Evolutionary conservation across 2,888 invertebrate species (phyloP), one percentile per base, ranked within the genome.

Genomic region (Oscheius sp.): DNA sequence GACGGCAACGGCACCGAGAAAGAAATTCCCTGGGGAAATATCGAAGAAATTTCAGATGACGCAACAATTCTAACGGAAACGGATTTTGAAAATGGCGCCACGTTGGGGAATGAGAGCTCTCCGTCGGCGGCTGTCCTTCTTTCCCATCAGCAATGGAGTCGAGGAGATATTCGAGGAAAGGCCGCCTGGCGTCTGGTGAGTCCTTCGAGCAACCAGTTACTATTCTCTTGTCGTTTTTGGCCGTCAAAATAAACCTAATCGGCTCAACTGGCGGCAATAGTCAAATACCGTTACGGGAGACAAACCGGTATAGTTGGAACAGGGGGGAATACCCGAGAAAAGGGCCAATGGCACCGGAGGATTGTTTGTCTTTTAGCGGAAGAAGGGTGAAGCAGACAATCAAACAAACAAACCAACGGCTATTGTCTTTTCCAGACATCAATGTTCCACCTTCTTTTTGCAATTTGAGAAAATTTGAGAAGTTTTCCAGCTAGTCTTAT

Each of bases 151-250:
- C 75, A 76, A 41, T 85, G 72, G 74, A 76, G 78, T 49, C 78
- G 79, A 43, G 86, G 87, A n/a, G 87, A 86, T 63, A 85, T 87
- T 43, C 78, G 84, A 1, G 87, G 87, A 68, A 86, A 84, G 61
- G 87, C 87, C 6, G 80, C 84, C 9, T 86, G 85, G 85, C 79
- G 78, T 74, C 73, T 80, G 69, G 83, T 83, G 49, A 23, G 77
- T 55, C 27, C 55, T 43, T 53, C 35, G 21, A 25, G n/a, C 68
- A 35, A 45, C 43, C 45, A 46, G 69, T 56, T 56, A 21, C 23
- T n/a, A n/a, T n/a, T 46, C 18, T 56, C 45, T 35, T 49, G 49
- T 49, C 49, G 49, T 49, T 49, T 49, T 35, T 35, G 25, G 46
- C 27, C 69, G 55, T 25, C 21, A 41, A 41, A 70, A 53, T 43